A percentile compares a stretch with the other conserved stretches of the same genome.
Conservation (phyloP, 2,113 vertebrate genomes). For the Amphiprion ocellaris region DNA sequence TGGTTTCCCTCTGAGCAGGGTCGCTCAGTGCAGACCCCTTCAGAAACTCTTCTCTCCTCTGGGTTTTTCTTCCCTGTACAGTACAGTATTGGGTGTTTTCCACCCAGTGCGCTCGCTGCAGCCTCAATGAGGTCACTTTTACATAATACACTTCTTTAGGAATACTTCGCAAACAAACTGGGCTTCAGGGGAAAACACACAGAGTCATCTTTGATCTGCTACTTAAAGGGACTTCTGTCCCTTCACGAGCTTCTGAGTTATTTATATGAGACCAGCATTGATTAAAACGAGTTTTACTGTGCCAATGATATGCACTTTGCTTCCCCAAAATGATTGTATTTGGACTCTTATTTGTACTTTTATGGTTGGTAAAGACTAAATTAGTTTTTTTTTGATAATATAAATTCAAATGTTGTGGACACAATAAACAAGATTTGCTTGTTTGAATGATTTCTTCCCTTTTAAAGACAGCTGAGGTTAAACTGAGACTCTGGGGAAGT, state of each 20-base stretch:
- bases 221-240: conserved; percentile 56
- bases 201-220: conserved; percentile 66
- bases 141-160: conserved; percentile 72
- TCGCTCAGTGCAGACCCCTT: conserved; percentile 31
- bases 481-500: conserved; percentile 60
- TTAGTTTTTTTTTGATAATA: conserved; percentile 67
- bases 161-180: conserved; percentile 68
- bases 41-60: conserved; percentile 68
- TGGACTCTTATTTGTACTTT: conserved; percentile 70
- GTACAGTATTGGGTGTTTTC: conserved; percentile 82
- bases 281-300: conserved; percentile 73
- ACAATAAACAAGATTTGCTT: conserved; percentile 63
- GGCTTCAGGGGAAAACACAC: conserved; percentile 64
- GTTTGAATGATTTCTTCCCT: conserved; percentile 60
- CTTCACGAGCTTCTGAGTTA: conserved; percentile 74
- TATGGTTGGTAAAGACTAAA: conserved; percentile 73
- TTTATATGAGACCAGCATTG: conserved; percentile 82
- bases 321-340: conserved; percentile 77
- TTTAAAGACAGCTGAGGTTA: conserved; percentile 62
- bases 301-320: conserved; percentile 82
- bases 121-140: conserved; percentile 86
- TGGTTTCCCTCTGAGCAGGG: conserved; percentile 59
- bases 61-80: conserved; percentile 72
- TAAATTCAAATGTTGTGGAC: conserved; percentile 72
- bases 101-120: conserved; percentile 81